phyloP scores from a whole-genome alignment of 2,113 vertebrate species.

The Amia ocellicauda region DNA sequence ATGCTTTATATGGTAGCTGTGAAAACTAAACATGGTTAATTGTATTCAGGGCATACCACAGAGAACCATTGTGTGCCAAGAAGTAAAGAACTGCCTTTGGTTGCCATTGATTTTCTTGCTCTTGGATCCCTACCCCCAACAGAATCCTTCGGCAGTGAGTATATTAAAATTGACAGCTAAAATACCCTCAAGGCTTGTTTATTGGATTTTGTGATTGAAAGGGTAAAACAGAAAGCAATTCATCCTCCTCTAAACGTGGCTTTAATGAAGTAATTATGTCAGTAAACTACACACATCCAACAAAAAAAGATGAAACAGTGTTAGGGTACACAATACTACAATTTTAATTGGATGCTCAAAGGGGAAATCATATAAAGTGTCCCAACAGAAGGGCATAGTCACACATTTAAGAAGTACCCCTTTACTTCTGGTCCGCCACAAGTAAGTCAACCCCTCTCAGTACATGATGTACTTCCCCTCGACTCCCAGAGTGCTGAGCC shows the following conservation, averaged over 20 bases:
- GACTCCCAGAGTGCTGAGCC: no score
- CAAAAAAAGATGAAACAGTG: constrained; percentile 34
- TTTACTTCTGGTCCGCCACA: no score
- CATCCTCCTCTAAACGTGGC: constrained; percentile 51
- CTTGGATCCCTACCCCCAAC: constrained; percentile 27
- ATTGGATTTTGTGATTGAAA: constrained; percentile 56
- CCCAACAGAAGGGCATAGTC: no score
- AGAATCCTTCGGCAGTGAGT: constrained; percentile 45
- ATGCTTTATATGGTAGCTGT: not conserved
- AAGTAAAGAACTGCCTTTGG: constrained; percentile 30
- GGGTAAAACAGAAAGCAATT: constrained; percentile 50
- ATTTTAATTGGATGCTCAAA: no score
- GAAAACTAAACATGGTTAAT: constrained; percentile 18
- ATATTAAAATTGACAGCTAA: constrained; percentile 69
- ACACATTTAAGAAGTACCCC: no score
- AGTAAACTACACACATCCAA: constrained; percentile 39
- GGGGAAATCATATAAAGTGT: no score
- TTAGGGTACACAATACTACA: constrained; percentile 38
- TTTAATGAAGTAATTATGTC: constrained; percentile 59
- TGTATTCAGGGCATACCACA: not conserved
- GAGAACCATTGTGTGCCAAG: constrained; percentile 5
- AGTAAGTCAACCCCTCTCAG: no score
- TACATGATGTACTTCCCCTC: no score
- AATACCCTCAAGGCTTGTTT: constrained; percentile 42
- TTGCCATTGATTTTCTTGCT: constrained; percentile 46